phyloP scores from a whole-genome alignment of 2,113 vertebrate species.

The Dipodomys stephensi region DNA sequence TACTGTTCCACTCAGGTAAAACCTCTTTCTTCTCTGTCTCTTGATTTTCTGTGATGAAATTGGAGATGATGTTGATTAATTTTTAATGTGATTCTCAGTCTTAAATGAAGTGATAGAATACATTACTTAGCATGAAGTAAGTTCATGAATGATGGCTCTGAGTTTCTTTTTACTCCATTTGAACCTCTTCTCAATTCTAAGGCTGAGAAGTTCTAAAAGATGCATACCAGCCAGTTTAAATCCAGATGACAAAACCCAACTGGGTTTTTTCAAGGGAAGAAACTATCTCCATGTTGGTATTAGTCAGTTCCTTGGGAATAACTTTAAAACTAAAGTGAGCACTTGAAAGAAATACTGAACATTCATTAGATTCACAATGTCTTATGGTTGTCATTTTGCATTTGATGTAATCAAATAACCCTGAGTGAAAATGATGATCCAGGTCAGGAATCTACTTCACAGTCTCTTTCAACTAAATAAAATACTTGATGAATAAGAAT shows the following conservation, averaged over 20 bases:
- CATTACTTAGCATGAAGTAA: neutral
- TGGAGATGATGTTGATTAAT: neutral
- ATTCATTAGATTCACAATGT: neutral
- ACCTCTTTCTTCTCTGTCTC: neutral
- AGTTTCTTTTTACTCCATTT: constrained; percentile 16
- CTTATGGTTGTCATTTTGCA: neutral
- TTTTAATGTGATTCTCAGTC: constrained; percentile 21
- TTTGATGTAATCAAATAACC: neutral
- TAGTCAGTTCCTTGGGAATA: too few species aligned
- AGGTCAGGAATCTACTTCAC: neutral
- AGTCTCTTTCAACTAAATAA: neutral
- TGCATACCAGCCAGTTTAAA: neutral
- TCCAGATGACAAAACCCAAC: neutral
- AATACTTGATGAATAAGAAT: neutral
- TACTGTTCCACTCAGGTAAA: neutral
- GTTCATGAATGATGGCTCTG: constrained; percentile 13
- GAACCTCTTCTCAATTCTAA: constrained; percentile 14
- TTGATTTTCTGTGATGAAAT: neutral
- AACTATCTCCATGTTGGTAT: neutral
- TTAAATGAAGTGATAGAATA: neutral
- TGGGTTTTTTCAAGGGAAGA: too few species aligned
- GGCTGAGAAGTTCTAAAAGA: neutral
- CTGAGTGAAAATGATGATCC: neutral
- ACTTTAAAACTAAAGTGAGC: neutral
- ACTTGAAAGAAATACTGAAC: neutral